Conservation (phyloP, 2,113 vertebrate genomes). For the Aphyosemion australe region DNA sequence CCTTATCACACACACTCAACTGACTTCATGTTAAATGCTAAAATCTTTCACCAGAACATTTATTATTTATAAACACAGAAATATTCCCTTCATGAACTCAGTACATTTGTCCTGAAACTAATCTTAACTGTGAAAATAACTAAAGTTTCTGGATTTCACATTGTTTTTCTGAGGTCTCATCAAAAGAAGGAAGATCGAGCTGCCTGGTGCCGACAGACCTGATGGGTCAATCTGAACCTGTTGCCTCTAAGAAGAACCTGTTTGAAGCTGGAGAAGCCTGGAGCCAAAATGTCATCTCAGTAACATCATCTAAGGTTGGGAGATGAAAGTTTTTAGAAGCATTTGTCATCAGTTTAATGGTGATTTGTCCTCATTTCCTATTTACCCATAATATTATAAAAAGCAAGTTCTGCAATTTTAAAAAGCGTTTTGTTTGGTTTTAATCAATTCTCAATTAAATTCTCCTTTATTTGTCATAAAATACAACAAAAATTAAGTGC, state of each 20-base stretch:
- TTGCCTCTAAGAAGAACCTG: slow-evolving; percentile 87
- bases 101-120: not conserved
- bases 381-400: too few species aligned
- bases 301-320: slow-evolving; percentile 77
- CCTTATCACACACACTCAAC: too few species aligned
- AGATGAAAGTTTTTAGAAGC: not conserved
- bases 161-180: slow-evolving; percentile 65
- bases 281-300: slow-evolving; percentile 68
- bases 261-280: slow-evolving; percentile 90
- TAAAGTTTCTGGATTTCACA: not conserved
- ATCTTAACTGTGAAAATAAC: not conserved
- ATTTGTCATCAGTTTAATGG: not conserved
- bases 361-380: not conserved
- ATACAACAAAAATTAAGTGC: too few species aligned
- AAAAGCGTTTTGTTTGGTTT: not conserved
- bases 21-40: too few species aligned
- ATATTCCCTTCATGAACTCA: too few species aligned
- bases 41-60: too few species aligned
- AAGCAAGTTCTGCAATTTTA: too few species aligned
- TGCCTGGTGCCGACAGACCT: slow-evolving; percentile 80
- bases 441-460: too few species aligned
- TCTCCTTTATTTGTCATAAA: too few species aligned
- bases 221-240: slow-evolving; percentile 77
- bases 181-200: slow-evolving; percentile 73
- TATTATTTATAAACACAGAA: too few species aligned